Evolutionary conservation across 2,113 vertebrate genomes (phyloP), one percentile per base, ranked within the genome.

Genomic region (Microcebus jonahi): DNA sequence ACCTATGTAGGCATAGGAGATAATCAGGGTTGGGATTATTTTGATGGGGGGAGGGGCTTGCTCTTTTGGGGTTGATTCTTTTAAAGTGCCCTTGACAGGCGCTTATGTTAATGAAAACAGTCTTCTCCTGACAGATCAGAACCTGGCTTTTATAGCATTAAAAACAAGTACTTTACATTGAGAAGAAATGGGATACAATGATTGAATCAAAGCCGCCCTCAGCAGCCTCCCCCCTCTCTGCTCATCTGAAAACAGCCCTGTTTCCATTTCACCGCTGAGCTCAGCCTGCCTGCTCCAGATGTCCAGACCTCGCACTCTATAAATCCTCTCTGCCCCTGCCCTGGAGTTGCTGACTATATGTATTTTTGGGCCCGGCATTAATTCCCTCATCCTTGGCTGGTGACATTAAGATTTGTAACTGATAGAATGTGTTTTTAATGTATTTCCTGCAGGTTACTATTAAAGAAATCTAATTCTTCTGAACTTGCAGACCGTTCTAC

Each of bases 351-450:
- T 91, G 94, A 79, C 88, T 92, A 25, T 92, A 90, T 96, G 87
- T 97, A 94, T 98, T 98, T 97, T 97, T 75, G 96, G 97, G 95
- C 95, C 93, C 82, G 2, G 92, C 97, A 94, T 97, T 97, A 95
- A 96, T 97, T 97, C 97, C 97, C 97, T 97, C 98, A 95, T 97
- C 75, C 90, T 97, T 96, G 98, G 95, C 93, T 95, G 97, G 92
- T 97, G 94, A 98, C 97, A 97, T 97, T 97, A 98, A 97, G 96
- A 98, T 97, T 97, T 97, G 95, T 97, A 98, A 96, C 67, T 93
- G 98, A 98, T 97, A 94, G 97, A 97, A 98, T 98, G 96, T 95
- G 96, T 97, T 98, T 98, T 98, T 98, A 98, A 98, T 98, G 98
- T 97, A 93, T 98, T 99, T 98, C 97, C 98, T 98, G 96, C 96